Percentiles rank a stretch among this genome's conserved stretches.
phyloP scores from a whole-genome alignment of 23 tunicate genomes.

The Oikopleura dioica region DNA sequence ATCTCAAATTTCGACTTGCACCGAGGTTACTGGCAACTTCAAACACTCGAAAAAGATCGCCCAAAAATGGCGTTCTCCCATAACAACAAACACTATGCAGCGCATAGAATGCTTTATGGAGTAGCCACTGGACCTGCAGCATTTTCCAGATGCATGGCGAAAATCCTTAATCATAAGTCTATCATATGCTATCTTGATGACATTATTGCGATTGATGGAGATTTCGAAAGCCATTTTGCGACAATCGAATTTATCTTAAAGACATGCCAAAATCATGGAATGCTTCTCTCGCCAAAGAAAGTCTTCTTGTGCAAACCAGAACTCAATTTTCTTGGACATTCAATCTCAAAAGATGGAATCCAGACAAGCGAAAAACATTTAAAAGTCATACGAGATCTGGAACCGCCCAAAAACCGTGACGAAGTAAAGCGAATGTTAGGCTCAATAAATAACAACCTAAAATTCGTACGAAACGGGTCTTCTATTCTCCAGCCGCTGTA shows the following conservation, averaged over 20 bases:
- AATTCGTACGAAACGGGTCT: background rate
- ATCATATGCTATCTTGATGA: conserved; percentile 11
- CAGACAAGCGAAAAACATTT: background rate
- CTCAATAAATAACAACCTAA: background rate
- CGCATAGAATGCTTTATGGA: background rate
- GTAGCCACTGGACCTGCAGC: background rate
- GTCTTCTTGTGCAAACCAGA: background rate
- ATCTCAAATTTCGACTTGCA: background rate
- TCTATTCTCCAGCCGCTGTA: background rate
- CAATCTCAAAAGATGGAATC: background rate
- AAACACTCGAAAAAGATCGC: background rate
- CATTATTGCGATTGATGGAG: background rate
- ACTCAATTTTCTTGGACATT: background rate
- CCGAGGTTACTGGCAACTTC: background rate
- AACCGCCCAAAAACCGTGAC: background rate
- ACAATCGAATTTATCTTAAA: background rate
- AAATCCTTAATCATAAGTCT: background rate
- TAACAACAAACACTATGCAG: background rate
- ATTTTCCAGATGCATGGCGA: background rate
- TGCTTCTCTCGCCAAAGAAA: too few species aligned
- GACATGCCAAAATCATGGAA: background rate
- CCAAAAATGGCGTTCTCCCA: background rate
- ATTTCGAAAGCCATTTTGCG: background rate
- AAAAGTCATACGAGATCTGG: background rate
- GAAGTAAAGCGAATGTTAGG: background rate